Base-by-base conservation (phyloP, 2,113 vertebrate species). In the Corythaeola cristata region DNA sequence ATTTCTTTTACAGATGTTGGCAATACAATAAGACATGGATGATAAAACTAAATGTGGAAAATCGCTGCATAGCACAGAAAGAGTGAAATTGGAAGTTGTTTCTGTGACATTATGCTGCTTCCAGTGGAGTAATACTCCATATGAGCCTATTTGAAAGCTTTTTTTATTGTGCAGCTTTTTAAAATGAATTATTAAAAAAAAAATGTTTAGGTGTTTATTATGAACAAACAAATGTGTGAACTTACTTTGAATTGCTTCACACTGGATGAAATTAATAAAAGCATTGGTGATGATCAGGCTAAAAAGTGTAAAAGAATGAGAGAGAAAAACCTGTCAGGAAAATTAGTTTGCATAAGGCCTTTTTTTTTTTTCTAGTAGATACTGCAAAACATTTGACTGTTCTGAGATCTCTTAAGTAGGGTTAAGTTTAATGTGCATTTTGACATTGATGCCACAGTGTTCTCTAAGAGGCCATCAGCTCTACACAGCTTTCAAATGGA, bases 11-110 rank as follows among this genome's bases (percentile, higher is more conserved):
- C 52, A 92, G 78, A 76, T 94, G 20, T n/a, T 96, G 66, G 56
- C n/a, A 81, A 50, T 79, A 87, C 28, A 87, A 23, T 76, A 88
- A 78, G 71, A 87, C 35, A 85, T 4, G 18, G 50, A 19, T 76
- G 89, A 86, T 96, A 93, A 89, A 92, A 30, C 20, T 60, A 73
- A 93, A 91, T 44, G 41, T 92, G 83, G 88, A 93, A 97, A 96
- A 88, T 53, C 67, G 41, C 59, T 95, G 24, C 17, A 17, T 41
- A 62, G 23, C 28, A 85, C 71, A 95, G 91, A 92, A 93, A 80
- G 49, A 82, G 11, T 59, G 35, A 76, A 88, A 75, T 17, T 87
- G 78, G 52, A 96, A 88, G 41, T 69, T 44, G 3, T 87, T 88
- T 82, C 52, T 83, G 27, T 91, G 52, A 67, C 32, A 53, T 81